phyloP scores from a whole-genome alignment of 2,888 invertebrate species.

The Trichopoda pennipes region DNA sequence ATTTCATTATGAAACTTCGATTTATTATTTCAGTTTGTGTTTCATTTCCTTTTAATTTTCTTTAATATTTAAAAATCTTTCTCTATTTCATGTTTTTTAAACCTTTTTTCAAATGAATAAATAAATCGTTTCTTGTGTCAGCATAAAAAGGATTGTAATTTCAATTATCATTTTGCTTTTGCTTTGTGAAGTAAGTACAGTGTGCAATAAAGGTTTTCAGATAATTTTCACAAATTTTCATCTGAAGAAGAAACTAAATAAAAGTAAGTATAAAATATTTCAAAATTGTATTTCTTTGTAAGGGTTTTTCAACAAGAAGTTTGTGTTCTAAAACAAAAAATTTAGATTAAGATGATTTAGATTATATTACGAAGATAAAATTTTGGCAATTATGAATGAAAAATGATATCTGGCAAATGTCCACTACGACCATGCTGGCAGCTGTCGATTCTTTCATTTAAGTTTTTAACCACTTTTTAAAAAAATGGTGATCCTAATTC shows the following conservation, averaged over 20 bases:
- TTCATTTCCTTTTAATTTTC: neutral
- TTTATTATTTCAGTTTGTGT: neutral
- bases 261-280: neutral
- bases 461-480: no score
- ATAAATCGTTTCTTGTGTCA: conserved; percentile 38
- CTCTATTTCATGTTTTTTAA: neutral
- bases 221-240: neutral
- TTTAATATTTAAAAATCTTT: neutral
- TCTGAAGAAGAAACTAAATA: neutral
- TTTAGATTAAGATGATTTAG: no score
- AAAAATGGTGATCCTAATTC: no score
- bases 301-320: no score
- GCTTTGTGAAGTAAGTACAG: conserved; percentile 14
- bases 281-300: no score
- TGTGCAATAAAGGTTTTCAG: neutral
- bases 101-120: neutral
- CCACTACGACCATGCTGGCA: no score
- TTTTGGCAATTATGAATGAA: no score
- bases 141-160: neutral
- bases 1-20: conserved; percentile 1
- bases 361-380: no score
- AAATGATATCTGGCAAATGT: no score
- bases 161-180: neutral
- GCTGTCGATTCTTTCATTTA: no score
- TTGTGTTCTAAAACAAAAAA: no score